These are phyloP conservation scores for Tadarida brasiliensis DNA, from an alignment of 2,797 vertebrate species.

Conservation along the genomic window DNA sequence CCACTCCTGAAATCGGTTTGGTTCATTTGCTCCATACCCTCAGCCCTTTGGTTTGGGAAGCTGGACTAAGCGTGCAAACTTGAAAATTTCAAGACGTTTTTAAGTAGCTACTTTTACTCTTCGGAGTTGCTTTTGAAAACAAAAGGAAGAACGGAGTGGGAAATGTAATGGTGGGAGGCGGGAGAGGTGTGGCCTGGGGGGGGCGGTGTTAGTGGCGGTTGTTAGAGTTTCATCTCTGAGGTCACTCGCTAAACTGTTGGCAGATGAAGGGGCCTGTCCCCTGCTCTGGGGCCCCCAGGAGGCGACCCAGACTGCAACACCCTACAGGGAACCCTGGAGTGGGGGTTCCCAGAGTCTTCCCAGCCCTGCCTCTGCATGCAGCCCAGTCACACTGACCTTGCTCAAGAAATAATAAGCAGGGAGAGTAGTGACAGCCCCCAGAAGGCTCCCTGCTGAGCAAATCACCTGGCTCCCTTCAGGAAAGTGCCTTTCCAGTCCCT, in stretches of 20 bases:
- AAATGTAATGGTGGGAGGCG: not conserved
- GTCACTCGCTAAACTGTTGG: not conserved
- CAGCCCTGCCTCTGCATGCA: not conserved
- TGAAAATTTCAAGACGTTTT: not conserved
- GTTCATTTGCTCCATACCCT: not conserved
- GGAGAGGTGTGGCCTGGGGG: slow-evolving; percentile 6
- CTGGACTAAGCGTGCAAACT: not conserved
- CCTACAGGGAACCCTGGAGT: not conserved
- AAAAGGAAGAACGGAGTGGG: slow-evolving; percentile 32
- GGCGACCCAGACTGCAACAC: not conserved
- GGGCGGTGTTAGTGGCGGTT: not conserved
- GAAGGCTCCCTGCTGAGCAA: not conserved
- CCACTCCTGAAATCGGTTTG: not conserved
- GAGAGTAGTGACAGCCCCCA: slow-evolving; percentile 50
- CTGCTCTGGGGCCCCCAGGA: not conserved
- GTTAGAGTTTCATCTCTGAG: not conserved
- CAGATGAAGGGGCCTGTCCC: not conserved
- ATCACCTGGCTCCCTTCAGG: not conserved
- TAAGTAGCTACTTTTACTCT: not conserved
- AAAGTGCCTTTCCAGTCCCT: not conserved
- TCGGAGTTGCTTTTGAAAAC: slow-evolving; percentile 58
- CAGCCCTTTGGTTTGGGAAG: not conserved
- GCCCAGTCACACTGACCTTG: slow-evolving; percentile 42
- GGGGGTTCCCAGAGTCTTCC: slow-evolving; percentile 10
- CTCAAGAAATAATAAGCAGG: slow-evolving; percentile 72